Base-by-base conservation (phyloP, 2,888 invertebrate genomes). In the Liodrosophila aerea region DNA sequence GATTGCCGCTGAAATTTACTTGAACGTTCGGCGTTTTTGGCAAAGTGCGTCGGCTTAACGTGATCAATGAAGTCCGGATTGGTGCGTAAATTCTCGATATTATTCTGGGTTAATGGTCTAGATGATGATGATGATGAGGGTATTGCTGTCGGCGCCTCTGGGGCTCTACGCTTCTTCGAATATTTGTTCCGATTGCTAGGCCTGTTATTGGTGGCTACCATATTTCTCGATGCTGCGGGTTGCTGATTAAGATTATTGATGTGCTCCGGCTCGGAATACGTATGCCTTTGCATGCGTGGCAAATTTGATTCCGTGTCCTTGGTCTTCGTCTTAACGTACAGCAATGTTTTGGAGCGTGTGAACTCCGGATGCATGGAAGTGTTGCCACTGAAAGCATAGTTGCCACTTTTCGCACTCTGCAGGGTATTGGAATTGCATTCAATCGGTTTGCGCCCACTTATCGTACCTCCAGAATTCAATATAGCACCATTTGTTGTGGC, bases 401-500 rank as follows among this genome's bases (percentile, higher is more conserved):
- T 29, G 8, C 37, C 0, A 62, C 57, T 46, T 43, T 60, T 18
- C 37, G 45, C 8, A 50, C 40, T 36, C 9, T 50, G 7, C 13
- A 52, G 31, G 27, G 15, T 53, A 43, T 46, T 36, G 0, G 5
- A 2, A 27, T 29, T 51, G 7, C 1, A 39, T 45, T 73, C 72
- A 52, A 31, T 57, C 11, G 46, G 51, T 27, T 92, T 91, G 53
- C 95, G 91, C 3, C 95, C 95, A 76, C 94, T 95, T 87, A 96
- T 94, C 66, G 96, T 96, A 46, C 96, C 96, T 0, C 95, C 96
- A 4, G 94, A 94, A 77, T 95, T 95, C 52, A 96, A 90, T 86
- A 96, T 95, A 81, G 93, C 94, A 46, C 96, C 96, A 90, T 96
- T 96, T 89, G 95, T 94, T 2, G 96, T 96, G 56, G 93, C 93